phyloP scores from a whole-genome alignment of 2,888 invertebrate species.

The Nephrotoma appendiculata region DNA sequence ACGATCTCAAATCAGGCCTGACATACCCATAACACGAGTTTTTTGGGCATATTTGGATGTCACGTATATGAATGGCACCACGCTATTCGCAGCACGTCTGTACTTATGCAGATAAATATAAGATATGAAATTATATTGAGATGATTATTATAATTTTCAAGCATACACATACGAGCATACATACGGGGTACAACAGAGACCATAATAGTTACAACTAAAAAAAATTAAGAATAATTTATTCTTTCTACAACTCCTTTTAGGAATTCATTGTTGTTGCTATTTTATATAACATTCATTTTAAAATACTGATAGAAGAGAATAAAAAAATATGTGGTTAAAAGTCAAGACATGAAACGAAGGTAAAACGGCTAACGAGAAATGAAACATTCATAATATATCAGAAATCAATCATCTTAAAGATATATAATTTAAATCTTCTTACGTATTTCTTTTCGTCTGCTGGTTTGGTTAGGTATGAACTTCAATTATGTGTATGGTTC shows the following conservation, averaged over 20 bases:
- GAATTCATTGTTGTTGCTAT: neutral
- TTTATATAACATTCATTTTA: neutral
- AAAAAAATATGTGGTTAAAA: neutral
- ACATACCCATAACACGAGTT: no score
- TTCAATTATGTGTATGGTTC: neutral
- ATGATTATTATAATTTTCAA: neutral
- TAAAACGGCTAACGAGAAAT: neutral
- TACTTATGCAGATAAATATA: neutral
- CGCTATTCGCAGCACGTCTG: neutral
- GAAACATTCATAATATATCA: neutral
- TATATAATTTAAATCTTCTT: neutral
- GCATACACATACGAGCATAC: neutral
- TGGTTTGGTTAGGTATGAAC: neutral
- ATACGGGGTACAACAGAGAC: neutral
- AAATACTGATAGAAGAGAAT: neutral
- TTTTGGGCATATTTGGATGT: no score
- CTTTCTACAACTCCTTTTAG: neutral
- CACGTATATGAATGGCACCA: no score
- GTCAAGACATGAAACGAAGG: neutral
- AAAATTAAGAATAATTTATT: neutral
- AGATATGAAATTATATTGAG: neutral
- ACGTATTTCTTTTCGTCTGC: neutral
- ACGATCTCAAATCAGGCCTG: no score
- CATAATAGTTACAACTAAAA: neutral
- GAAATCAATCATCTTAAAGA: neutral